Conservation (phyloP, 2,888 invertebrate genomes). For the Amphipoea lucens region DNA sequence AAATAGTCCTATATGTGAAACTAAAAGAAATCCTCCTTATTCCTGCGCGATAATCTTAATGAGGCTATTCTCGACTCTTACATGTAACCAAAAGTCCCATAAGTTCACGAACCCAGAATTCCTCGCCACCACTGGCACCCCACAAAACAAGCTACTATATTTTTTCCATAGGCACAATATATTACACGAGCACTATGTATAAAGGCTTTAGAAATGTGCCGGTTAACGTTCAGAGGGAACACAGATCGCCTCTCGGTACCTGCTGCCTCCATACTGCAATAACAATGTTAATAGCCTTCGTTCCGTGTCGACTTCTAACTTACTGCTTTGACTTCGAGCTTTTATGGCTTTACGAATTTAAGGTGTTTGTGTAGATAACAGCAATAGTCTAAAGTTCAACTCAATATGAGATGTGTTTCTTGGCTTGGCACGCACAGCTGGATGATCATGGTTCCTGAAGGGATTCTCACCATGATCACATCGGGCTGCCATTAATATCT, state of each 20-base stretch:
- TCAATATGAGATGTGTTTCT: conserved; percentile 2
- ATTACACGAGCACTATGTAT: conserved; percentile 56
- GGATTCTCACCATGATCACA: neutral
- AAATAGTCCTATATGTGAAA: too few species aligned
- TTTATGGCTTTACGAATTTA: conserved; percentile 28
- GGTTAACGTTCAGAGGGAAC: conserved; percentile 49
- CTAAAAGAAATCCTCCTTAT: too few species aligned
- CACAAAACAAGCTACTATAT: conserved; percentile 58
- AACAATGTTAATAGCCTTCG: conserved; percentile 50
- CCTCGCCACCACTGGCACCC: conserved; percentile 46
- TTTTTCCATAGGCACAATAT: conserved; percentile 65
- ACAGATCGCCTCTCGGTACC: conserved; percentile 27
- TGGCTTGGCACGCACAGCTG: neutral
- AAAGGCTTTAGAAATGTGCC: conserved; percentile 62
- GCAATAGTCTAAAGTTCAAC: neutral
- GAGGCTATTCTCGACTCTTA: too few species aligned
- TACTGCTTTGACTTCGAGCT: conserved; percentile 40
- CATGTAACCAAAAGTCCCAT: too few species aligned
- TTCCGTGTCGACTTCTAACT: conserved; percentile 28
- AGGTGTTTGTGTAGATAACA: neutral
- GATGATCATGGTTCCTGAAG: neutral
- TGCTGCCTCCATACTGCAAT: conserved; percentile 29
- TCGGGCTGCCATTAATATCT: neutral
- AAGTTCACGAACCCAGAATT: too few species aligned
- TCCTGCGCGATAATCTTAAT: too few species aligned